Percentiles rank a stretch among this genome's conserved stretches.
These are phyloP conservation scores for Syndactyla subalaris DNA, from an alignment of 2,797 vertebrate genomes.

Conservation along the genomic window DNA sequence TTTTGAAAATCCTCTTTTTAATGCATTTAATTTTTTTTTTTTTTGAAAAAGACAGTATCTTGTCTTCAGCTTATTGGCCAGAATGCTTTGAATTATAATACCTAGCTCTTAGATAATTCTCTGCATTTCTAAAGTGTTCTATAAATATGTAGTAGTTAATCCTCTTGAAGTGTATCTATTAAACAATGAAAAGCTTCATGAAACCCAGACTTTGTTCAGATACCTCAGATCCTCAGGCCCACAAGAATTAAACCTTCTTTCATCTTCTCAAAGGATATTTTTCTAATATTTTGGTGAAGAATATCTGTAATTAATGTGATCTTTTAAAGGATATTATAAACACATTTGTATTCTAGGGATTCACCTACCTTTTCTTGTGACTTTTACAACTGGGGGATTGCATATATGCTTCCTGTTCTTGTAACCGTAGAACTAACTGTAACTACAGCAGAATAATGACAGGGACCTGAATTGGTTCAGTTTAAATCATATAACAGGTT, in stretches of 20 bases:
- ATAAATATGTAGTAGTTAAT: constrained; percentile 31
- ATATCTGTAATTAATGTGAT: neutral
- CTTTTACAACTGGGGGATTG: neutral
- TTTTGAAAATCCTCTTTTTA: neutral
- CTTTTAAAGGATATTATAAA: neutral
- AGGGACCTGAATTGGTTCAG: neutral
- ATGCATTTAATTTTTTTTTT: neutral
- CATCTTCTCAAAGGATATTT: neutral
- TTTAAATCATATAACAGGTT: neutral
- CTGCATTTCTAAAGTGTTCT: neutral
- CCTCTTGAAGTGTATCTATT: neutral
- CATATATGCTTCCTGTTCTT: neutral
- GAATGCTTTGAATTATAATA: neutral
- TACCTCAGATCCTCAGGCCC: neutral
- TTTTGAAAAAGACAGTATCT: neutral
- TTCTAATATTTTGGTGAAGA: neutral
- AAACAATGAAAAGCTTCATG: neutral
- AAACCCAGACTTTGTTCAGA: neutral
- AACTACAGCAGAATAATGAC: neutral
- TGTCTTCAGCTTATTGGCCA: neutral
- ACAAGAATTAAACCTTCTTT: neutral
- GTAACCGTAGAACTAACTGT: neutral
- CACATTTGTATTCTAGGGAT: neutral
- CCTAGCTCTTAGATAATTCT: neutral
- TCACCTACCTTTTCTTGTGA: neutral